These are phyloP conservation scores for Drosophila lini DNA, from an alignment of 1,140 invertebrate species.

Conservation along the genomic window DNA sequence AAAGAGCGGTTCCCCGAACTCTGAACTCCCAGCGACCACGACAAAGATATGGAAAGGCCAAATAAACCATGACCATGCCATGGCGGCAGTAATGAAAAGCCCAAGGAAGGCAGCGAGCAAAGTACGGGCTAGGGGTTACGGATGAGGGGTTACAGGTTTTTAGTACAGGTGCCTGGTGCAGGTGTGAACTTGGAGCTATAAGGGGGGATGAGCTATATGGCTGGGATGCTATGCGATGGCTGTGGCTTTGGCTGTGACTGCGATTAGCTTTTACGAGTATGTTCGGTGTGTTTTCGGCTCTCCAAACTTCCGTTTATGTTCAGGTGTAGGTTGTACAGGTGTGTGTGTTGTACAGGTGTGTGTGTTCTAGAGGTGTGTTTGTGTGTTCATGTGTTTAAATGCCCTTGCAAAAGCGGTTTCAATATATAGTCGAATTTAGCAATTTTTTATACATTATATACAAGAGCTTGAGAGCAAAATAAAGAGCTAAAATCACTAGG, in stretches of 20 bases:
- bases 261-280: conserved; percentile 74
- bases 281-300: conserved; percentile 63
- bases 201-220: conserved; percentile 24
- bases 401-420: conserved; percentile 42
- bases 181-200: conserved; percentile 38
- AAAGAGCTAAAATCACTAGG: conserved; percentile 1
- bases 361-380: conserved; percentile 2
- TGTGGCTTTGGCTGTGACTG: conserved; percentile 60
- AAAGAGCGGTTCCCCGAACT: conserved; percentile 36
- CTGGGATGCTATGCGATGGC: conserved; percentile 34
- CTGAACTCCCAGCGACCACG: conserved; percentile 46
- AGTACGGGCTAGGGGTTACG: conserved; percentile 2
- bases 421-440: conserved; percentile 16
- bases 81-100: conserved; percentile 47
- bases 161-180: conserved; percentile 18
- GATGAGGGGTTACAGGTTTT: neutral
- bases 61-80: conserved; percentile 43
- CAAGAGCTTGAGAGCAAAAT: conserved; percentile 15
- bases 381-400: conserved; percentile 25
- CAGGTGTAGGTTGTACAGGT: conserved; percentile 33
- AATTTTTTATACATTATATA: neutral
- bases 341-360: conserved; percentile 4
- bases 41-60: conserved; percentile 57
- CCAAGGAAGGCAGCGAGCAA: conserved; percentile 3
- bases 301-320: conserved; percentile 48